These are phyloP conservation scores for Melanogrammus aeglefinus DNA, from an alignment of 2,797 vertebrate genomes.

Conservation along the genomic window DNA sequence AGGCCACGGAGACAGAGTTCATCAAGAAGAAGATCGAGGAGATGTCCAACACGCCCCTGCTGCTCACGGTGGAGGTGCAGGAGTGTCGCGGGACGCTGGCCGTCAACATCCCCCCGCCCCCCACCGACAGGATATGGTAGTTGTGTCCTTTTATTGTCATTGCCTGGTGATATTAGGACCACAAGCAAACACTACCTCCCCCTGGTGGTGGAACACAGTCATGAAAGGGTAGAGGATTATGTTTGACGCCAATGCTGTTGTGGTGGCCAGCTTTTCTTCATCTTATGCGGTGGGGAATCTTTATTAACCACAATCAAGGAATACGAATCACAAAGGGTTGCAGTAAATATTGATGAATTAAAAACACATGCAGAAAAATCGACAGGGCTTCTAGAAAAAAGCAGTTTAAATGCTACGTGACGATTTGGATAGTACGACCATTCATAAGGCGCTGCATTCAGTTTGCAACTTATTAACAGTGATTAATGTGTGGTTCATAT, in stretches of 20 bases:
- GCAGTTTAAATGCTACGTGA: background rate
- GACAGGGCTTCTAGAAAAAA: background rate
- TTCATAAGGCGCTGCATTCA: background rate
- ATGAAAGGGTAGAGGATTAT: background rate
- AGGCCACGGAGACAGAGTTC: conserved; percentile 97
- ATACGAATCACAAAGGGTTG: background rate
- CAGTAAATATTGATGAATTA: background rate
- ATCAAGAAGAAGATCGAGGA: conserved; percentile 99
- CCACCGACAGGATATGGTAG: conserved; percentile 98
- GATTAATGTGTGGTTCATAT: background rate
- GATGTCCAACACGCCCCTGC: conserved; percentile 94
- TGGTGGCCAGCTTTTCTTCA: background rate
- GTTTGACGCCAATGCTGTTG: background rate
- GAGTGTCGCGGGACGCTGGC: conserved; percentile 90
- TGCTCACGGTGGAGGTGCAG: conserved; percentile 96
- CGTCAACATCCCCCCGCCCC: conserved; percentile 96
- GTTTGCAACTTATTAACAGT: background rate
- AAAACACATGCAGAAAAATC: background rate
- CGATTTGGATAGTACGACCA: background rate
- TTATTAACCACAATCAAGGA: background rate
- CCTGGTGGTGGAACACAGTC: background rate
- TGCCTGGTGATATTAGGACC: background rate
- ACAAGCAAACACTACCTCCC: background rate
- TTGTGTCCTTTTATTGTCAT: background rate
- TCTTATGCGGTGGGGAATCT: background rate